A percentile compares a stretch with the other conserved stretches of the same genome.
These are phyloP conservation scores for Phragmatobia fuliginosa DNA, from an alignment of 2,888 invertebrate species.

Conservation along the genomic window DNA sequence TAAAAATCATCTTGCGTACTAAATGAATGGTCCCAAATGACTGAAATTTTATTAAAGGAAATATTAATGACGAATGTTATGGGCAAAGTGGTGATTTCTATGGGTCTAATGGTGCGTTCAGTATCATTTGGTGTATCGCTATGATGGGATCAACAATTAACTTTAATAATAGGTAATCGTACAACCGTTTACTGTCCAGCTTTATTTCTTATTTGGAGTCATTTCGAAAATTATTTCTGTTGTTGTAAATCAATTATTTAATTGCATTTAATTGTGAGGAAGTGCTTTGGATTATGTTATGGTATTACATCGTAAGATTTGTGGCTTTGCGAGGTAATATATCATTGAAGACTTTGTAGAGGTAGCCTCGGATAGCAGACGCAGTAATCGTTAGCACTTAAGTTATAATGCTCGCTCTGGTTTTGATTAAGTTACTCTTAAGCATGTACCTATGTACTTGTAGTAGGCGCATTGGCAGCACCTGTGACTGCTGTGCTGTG, in stretches of 20 bases:
- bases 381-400: conserved; percentile 13
- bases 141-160: conserved; percentile 73
- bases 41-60: conserved; percentile 64
- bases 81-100: conserved; percentile 46
- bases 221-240: conserved; percentile 56
- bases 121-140: conserved; percentile 72
- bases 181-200: conserved; percentile 52
- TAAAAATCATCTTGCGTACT: too few species aligned
- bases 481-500: too few species aligned
- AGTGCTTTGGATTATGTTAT: conserved; percentile 35
- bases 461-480: too few species aligned
- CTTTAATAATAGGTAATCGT: conserved; percentile 72
- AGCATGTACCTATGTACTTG: too few species aligned
- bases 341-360: conserved; percentile 28
- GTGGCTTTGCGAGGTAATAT: conserved; percentile 33
- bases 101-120: conserved; percentile 63
- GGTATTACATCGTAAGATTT: conserved; percentile 35
- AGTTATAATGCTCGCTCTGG: conserved; percentile 16
- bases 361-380: conserved; percentile 26
- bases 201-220: conserved; percentile 52
- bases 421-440: conserved; percentile 14
- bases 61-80: conserved; percentile 65
- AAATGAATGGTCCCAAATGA: too few species aligned
- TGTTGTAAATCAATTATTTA: conserved; percentile 57
- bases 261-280: conserved; percentile 56